Base-by-base conservation (phyloP, 2,797 vertebrate genomes). In the Okamejei kenojei region DNA sequence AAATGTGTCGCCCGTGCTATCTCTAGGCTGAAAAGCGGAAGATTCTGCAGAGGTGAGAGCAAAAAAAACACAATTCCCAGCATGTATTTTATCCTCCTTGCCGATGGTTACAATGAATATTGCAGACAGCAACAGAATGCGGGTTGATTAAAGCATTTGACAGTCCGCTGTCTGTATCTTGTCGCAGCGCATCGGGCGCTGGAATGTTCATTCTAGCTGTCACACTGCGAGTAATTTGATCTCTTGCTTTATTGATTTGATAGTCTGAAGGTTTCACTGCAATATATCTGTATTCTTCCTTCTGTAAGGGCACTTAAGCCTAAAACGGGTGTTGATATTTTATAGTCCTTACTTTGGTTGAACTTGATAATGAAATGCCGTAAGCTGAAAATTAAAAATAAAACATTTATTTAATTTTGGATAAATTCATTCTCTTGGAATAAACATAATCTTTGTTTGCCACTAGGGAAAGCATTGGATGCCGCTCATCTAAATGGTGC, bases 211-310 rank as follows among this genome's bases (percentile, higher is more conserved):
- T 29, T 17, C 68, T 15, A 7, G 45, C 71, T 76, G 65, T 92
- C 90, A 92, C 90, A 92, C 26, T n/a, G 21, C 38, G n/a, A 76
- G 90, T 7, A 68, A 88, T 88, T 88, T 68, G 84, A 88, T 88
- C 61, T 35, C 84, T 68, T 88, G 84, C n/a, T 68, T 68, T 88
- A 88, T 88, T 88, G 84, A 88, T 88, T 88, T 88, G 84, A 88
- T 65, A 68, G 84, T 88, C 63, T 88, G 84, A 88, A 35, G 84
- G n/a, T 68, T 88, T 68, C 63, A 88, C 84, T 35, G n/a, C 63
- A 88, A 88, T 21, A 88, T 63, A 35, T 68, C 82, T 32, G 82
- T 54, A 54, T 65, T 32, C 58, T 86, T 32, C 82, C 61, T 65
- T 32, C 84, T 68, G 58, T 68, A 88, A 88, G 21, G 61, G 61